Percentiles rank a stretch among this genome's conserved stretches.
phyloP scores from a whole-genome alignment of 2,888 invertebrate genomes.

The Bembecia ichneumoniformis region DNA sequence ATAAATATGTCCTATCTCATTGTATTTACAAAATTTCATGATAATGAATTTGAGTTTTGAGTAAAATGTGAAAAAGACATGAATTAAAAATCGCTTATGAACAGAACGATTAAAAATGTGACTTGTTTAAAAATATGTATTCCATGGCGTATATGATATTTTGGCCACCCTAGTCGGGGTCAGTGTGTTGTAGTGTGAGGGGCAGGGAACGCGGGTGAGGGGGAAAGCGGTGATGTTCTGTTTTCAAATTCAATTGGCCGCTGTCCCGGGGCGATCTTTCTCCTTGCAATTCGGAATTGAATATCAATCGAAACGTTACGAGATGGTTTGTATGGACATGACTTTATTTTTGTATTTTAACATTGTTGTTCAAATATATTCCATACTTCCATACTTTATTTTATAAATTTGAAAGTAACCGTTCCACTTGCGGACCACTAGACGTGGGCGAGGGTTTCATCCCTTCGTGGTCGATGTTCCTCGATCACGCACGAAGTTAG shows the following conservation, averaged over 20 bases:
- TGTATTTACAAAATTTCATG: no score
- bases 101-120: not conserved
- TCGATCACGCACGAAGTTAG: no score
- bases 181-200: conserved; percentile 5
- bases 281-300: conserved; percentile 63
- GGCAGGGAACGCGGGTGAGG: conserved; percentile 13
- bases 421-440: no score
- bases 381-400: no score
- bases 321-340: conserved; percentile 42
- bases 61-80: no score
- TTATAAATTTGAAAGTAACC: no score
- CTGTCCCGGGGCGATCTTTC: conserved; percentile 69
- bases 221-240: conserved; percentile 44
- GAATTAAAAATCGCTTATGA: no score
- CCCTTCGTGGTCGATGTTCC: no score
- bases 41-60: no score
- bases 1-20: no score
- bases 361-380: no score
- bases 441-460: no score
- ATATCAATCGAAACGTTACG: conserved; percentile 57
- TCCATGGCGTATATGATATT: not conserved
- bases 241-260: conserved; percentile 71
- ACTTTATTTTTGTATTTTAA: conserved; percentile 3
- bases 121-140: not conserved
- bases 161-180: conserved; percentile 15